Conservation (phyloP, 2,888 invertebrate species). For the Hirtodrosophila confusa region DNA sequence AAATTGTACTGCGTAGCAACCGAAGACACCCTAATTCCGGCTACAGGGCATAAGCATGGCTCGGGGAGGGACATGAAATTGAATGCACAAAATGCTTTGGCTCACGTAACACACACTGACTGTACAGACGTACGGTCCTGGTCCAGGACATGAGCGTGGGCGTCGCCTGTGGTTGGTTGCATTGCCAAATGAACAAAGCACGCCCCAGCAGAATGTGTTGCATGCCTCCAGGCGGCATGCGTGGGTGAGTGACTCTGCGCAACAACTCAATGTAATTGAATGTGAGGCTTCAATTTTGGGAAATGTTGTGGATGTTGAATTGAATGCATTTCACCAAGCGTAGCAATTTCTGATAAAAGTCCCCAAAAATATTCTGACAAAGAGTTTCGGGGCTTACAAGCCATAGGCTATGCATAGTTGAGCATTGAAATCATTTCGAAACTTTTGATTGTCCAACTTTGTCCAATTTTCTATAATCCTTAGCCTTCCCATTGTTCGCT, state of each 20-base stretch:
- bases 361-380: no score
- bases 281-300: constrained; percentile 2
- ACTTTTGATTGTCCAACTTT: no score
- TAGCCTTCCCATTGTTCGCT: no score
- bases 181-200: constrained; percentile 24
- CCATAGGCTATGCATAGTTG: no score
- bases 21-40: neutral
- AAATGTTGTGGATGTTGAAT: neutral
- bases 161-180: constrained; percentile 18
- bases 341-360: no score
- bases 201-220: constrained; percentile 10
- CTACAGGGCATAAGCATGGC: constrained; percentile 14
- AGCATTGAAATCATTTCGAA: no score
- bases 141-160: no score
- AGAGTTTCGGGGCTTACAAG: no score
- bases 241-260: constrained; percentile 3
- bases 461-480: no score
- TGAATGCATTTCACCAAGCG: neutral
- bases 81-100: constrained; percentile 23
- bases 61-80: constrained; percentile 18
- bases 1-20: no score
- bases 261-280: no score
- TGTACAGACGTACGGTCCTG: constrained; percentile 13
- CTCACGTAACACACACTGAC: constrained; percentile 23
- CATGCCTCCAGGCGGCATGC: constrained; percentile 5